Base-by-base conservation (phyloP, 1,140 invertebrate genomes). In the Galendromus occidentalis region DNA sequence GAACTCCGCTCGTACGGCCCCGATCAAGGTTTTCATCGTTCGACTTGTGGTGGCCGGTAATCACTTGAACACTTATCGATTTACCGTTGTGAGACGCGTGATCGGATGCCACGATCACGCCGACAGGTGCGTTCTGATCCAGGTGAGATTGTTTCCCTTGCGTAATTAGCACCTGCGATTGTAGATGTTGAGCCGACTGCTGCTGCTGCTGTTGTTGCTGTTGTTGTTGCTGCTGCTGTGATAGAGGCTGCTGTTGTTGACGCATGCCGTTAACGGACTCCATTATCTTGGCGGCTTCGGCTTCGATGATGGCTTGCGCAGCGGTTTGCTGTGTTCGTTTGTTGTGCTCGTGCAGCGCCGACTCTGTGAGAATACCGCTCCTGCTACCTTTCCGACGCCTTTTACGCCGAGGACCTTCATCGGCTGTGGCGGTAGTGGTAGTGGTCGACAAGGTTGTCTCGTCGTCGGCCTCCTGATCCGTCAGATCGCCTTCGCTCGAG, bases 291-390 rank as follows among this genome's bases (percentile, higher is more conserved):
- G 25, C 51, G 9, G 51, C 51, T 17, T 29, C 51, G 2, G 51
- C 25, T n/a, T 25, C 51, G 33, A 59, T 59, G 14, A 59, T 25
- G 25, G 25, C 51, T 22, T 59, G 51, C 2, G 51, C 51, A 29
- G 51, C 51, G 4, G 51, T 20, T 33, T 59, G 51, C 20, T 59
- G 51, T 5, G 25, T 59, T n/a, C 51, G 51, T 59, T 59, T 59
- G 51, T 59, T 59, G 4, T 25, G 14, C 20, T 59, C 51, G 22
- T 59, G 51, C 14, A 59, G 51, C 12, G 51, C 51, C 2, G 51
- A 59, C 22, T 59, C 51, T 1, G 51, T 33, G 25, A 59, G 51
- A 22, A 59, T 59, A 14, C 51, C 33, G 20, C 51, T 29, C 14
- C 33, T 14, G 9, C 51, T 59, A 6, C 22, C 33, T 29, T 33